Percentiles rank a stretch among this genome's conserved stretches.
Evolutionary conservation across 2,113 vertebrate species (phyloP).

Genomic region (Catharus minimus): DNA sequence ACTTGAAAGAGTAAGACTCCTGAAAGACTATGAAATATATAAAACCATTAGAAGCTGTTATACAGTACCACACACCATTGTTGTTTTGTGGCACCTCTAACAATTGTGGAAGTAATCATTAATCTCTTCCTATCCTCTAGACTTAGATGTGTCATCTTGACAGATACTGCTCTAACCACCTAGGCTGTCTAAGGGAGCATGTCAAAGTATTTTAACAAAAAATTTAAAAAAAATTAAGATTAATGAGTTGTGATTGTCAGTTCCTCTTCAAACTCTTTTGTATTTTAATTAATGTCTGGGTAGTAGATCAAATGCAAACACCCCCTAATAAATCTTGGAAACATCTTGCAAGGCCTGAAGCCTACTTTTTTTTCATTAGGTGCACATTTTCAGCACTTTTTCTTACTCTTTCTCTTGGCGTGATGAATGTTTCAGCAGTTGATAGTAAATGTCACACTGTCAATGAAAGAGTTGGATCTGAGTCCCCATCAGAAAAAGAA

Average conservation of each 20-base stretch:
- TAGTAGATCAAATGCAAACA: not conserved
- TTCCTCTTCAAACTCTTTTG: not conserved
- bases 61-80: not conserved
- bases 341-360: not conserved
- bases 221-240: not conserved
- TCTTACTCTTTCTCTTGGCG: not conserved
- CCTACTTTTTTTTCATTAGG: not conserved
- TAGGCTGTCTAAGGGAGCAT: rapidly evolving
- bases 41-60: not conserved
- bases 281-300: not conserved
- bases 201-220: not conserved
- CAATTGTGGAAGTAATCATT: not conserved
- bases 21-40: not conserved
- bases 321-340: not conserved
- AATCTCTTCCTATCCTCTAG: not conserved
- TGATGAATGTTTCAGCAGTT: not conserved
- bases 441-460: not conserved
- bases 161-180: not conserved
- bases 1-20: not conserved
- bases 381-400: not conserved
- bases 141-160: not conserved
- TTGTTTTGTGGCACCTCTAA: not conserved
- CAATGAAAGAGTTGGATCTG: not conserved
- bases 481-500: not conserved
- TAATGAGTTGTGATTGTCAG: not conserved